These are phyloP conservation scores for Hyperopisus bebe DNA, from an alignment of 2,113 vertebrate genomes.

Conservation along the genomic window DNA sequence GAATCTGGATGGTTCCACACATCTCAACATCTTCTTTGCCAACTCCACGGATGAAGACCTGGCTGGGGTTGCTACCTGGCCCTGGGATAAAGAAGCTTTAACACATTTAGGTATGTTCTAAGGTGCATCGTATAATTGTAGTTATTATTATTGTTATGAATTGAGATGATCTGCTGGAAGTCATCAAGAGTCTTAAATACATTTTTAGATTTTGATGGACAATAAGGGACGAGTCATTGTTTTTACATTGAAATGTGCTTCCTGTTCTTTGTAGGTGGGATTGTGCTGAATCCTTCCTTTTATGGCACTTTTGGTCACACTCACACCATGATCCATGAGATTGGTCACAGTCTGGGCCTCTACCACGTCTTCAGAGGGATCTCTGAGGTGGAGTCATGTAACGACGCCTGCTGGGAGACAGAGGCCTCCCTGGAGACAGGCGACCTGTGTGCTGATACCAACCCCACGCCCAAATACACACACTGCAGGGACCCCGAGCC, in stretches of 20 bases:
- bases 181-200: background rate
- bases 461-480: conserved; percentile 90
- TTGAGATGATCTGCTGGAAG: background rate
- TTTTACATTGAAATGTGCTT: background rate
- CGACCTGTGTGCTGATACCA: conserved; percentile 91
- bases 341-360: conserved; percentile 90
- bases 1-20: conserved; percentile 84
- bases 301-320: conserved; percentile 95
- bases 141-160: background rate
- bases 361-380: conserved; percentile 96
- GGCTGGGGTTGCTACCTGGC: conserved; percentile 95
- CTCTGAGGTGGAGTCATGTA: conserved; percentile 93
- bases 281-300: conserved; percentile 93
- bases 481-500: conserved; percentile 83
- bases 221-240: background rate
- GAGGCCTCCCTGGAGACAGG: conserved; percentile 93
- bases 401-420: conserved; percentile 87
- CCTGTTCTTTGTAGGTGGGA: conserved; percentile 66
- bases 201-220: background rate
- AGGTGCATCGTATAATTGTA: background rate
- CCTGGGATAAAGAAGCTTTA: conserved; percentile 96
- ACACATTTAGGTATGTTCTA: conserved; percentile 79
- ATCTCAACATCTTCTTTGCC: conserved; percentile 98
- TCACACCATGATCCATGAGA: conserved; percentile 96
- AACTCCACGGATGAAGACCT: conserved; percentile 95